Conservation (phyloP, 2,797 vertebrate species). For the Coracias cyanogaster region DNA sequence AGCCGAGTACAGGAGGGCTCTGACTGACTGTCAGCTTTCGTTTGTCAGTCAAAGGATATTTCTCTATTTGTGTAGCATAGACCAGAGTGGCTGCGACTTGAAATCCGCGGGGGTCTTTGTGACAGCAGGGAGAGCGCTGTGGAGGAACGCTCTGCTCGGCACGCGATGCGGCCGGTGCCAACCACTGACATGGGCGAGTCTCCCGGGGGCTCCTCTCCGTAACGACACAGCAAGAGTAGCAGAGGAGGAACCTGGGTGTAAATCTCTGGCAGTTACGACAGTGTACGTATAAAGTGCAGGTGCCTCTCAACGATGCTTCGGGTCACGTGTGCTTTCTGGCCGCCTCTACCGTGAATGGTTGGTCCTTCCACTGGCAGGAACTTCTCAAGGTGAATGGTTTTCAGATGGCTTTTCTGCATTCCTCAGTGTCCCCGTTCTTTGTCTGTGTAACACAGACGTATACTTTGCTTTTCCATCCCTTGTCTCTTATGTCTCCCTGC, state of each 20-base stretch:
- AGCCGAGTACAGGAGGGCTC: constrained; percentile 31
- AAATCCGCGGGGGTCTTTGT: background rate
- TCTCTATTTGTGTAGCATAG: background rate
- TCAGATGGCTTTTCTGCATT: background rate
- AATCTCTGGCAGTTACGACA: background rate
- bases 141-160: background rate
- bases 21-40: constrained; percentile 51
- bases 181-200: fast-evolving
- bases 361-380: background rate
- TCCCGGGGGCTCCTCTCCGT: background rate
- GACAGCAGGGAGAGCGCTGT: background rate
- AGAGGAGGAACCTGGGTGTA: background rate
- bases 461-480: background rate
- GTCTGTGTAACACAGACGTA: fast-evolving
- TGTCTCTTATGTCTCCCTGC: background rate
- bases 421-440: fast-evolving
- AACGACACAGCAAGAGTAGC: fast-evolving
- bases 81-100: background rate
- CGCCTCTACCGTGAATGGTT: fast-evolving
- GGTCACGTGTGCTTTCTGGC: background rate
- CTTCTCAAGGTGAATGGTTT: background rate
- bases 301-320: background rate
- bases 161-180: background rate
- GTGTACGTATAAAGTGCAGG: fast-evolving
- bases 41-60: constrained; percentile 50